Evolutionary conservation across 2,888 invertebrate species (phyloP), one percentile per base, ranked within the genome.

Genomic region (Dicranocentrus wangi): DNA sequence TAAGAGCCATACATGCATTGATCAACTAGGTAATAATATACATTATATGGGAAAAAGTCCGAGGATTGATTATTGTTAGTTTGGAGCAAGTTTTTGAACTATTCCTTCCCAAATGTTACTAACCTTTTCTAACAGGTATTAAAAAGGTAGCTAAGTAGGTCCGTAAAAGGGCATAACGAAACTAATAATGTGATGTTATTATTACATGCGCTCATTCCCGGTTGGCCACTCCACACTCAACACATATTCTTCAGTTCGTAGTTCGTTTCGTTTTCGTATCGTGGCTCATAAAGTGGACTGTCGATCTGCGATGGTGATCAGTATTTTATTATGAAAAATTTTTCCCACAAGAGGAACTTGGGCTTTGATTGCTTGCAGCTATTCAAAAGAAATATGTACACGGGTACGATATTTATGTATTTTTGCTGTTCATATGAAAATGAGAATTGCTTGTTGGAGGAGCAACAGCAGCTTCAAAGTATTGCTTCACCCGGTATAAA

Each of bases 221-320:
- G n/a, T n/a, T n/a, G n/a, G n/a, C n/a, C n/a, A n/a, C n/a, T n/a
- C n/a, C n/a, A n/a, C n/a, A n/a, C n/a, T n/a, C n/a, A n/a, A n/a
- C n/a, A n/a, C n/a, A n/a, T n/a, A n/a, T 1, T 42, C 8, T 42
- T 8, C 19, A 21, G 32, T 32, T n/a, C 25, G 61, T 32, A 43
- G 15, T 42, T 39, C 3, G 63, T 53, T 42, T 39, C 3, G 63
- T 53, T 21, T 58, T 66, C 58, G 23, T 60, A 66, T 66, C 66
- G 65, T 25, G 39, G 58, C 63, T 68, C 66, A 28, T 75, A 66
- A 68, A 66, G 1, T 58, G 53, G 25, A 47, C 25, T 68, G 55
- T 66, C 58, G 66, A 75, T 75, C 47, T 47, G 65, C 21, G 61
- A 65, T 58, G 70, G 10, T 60, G 75, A 66, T 75, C 75, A 75